These are phyloP conservation scores for Callorhinus ursinus DNA, from an alignment of 2,113 vertebrate genomes.

Conservation along the genomic window DNA sequence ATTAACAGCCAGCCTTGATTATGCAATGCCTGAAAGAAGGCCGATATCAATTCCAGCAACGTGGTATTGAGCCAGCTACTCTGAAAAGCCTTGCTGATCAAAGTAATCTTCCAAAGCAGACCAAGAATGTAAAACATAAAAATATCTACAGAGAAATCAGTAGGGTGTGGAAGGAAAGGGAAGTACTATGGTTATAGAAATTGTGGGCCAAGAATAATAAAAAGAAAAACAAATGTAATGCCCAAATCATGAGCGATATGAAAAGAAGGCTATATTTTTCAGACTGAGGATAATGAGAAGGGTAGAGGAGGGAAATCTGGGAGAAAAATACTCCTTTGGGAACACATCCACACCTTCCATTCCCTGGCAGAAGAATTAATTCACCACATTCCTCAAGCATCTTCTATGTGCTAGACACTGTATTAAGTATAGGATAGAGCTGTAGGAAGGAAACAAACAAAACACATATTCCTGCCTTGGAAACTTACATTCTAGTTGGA, in stretches of 20 bases:
- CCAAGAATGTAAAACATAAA: not conserved
- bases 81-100: not conserved
- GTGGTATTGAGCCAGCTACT: not conserved
- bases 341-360: not conserved
- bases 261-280: not conserved
- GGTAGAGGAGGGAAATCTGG: not conserved
- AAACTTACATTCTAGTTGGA: not conserved
- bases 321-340: not conserved
- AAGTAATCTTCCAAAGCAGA: slow-evolving; percentile 44
- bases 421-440: not conserved
- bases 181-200: not conserved
- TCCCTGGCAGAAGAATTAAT: not conserved
- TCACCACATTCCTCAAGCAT: not conserved
- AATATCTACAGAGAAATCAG: not conserved
- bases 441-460: not conserved
- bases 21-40: not conserved
- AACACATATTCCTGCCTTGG: not conserved
- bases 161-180: not conserved
- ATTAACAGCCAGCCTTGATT: not conserved
- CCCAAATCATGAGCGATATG: not conserved
- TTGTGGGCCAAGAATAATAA: slow-evolving; percentile 9
- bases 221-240: not conserved
- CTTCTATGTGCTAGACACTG: not conserved
- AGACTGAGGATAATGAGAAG: not conserved
- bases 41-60: not conserved